Conservation (phyloP, 2,888 invertebrate genomes). For the Penaeus monodon region DNA sequence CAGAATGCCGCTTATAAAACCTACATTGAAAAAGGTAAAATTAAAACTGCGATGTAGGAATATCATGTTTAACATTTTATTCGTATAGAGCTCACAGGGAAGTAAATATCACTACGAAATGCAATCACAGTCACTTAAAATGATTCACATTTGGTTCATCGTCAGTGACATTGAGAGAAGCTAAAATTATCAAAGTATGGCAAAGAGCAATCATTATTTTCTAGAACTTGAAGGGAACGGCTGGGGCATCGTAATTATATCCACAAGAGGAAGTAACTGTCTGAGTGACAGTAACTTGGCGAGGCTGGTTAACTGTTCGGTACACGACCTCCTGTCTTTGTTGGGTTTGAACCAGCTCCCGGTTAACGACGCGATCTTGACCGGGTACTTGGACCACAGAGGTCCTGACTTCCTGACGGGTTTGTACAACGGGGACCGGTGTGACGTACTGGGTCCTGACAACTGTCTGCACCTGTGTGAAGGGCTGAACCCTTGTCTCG, state of each 20-base stretch:
- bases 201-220: too few species aligned
- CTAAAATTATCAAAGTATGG: too few species aligned
- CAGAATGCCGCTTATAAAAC: too few species aligned
- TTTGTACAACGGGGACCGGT: too few species aligned
- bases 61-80: constrained; percentile 35
- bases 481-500: constrained; percentile 33
- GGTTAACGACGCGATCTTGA: constrained; percentile 45
- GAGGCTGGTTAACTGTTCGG: constrained; percentile 53
- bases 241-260: constrained; percentile 58
- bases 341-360: constrained; percentile 47
- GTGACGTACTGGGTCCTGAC: too few species aligned
- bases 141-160: too few species aligned
- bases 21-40: not conserved
- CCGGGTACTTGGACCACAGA: constrained; percentile 61
- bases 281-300: constrained; percentile 49
- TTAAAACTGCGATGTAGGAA: too few species aligned
- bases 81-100: constrained; percentile 1
- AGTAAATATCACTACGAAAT: not conserved
- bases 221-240: constrained; percentile 40
- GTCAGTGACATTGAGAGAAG: too few species aligned
- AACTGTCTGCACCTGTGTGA: too few species aligned
- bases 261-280: constrained; percentile 51
- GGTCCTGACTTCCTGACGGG: constrained; percentile 14
- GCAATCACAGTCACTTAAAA: not conserved
- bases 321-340: constrained; percentile 44